phyloP scores from a whole-genome alignment of 2,113 vertebrate genomes.

The Bos javanicus region DNA sequence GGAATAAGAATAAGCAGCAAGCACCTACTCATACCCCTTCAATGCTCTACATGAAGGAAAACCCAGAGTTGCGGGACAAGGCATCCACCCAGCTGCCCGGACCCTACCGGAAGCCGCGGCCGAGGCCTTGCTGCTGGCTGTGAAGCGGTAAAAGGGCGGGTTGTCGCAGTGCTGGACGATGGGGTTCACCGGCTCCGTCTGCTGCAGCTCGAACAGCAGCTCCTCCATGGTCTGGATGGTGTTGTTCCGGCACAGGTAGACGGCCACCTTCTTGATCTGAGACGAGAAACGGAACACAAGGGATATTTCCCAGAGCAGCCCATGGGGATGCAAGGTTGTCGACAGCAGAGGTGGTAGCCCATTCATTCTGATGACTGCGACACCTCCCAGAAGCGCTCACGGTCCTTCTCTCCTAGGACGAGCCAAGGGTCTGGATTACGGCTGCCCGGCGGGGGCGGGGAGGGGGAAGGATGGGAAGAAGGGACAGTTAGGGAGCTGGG shows the following conservation, averaged over 20 bases:
- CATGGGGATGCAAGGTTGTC: fast-evolving
- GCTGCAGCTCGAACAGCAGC: conserved; percentile 97
- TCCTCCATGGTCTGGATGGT: conserved; percentile 99
- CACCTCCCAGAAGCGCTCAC: fast-evolving
- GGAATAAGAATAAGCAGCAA: not conserved
- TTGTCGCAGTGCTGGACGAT: conserved; percentile 98
- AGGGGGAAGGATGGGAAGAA: not conserved
- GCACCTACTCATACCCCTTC: not conserved
- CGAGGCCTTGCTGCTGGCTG: conserved; percentile 94
- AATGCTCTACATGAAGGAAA: not conserved
- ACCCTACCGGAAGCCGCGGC: conserved; percentile 92
- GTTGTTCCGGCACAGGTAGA: conserved; percentile 97
- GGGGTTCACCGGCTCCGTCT: conserved; percentile 97
- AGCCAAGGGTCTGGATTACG: not conserved
- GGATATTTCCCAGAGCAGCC: not conserved
- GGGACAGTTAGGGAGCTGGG: not conserved
- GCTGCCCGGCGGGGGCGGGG: not conserved
- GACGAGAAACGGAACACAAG: conserved; percentile 25
- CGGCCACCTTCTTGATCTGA: conserved; percentile 98
- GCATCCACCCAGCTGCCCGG: fast-evolving
- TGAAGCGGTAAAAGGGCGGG: conserved; percentile 96
- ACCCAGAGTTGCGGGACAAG: not conserved
- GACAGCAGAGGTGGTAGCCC: not conserved
- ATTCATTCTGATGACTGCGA: fast-evolving
- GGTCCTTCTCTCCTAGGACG: fast-evolving